phyloP scores from a whole-genome alignment of 2,113 vertebrate genomes.

The Ascaphus truei region DNA sequence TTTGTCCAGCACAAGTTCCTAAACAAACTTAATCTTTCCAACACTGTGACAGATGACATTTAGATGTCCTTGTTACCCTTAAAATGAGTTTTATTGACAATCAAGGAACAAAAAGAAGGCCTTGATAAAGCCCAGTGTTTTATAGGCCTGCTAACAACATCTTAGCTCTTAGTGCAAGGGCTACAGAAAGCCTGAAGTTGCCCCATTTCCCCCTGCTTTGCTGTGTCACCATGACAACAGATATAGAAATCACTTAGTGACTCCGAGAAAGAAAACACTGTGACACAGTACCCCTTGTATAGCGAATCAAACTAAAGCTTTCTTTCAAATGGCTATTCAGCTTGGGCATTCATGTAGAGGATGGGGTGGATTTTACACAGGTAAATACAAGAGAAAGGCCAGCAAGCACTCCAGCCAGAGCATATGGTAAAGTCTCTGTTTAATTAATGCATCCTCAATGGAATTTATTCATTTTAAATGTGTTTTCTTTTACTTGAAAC shows the following conservation, averaged over 20 bases:
- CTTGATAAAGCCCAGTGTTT: slow-evolving; percentile 78
- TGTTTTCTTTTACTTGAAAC: slow-evolving; percentile 82
- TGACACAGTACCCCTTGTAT: slow-evolving; percentile 94
- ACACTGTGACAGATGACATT: slow-evolving; percentile 83
- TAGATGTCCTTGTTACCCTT: slow-evolving; percentile 85
- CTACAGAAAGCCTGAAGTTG: slow-evolving; percentile 88
- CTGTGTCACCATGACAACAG: slow-evolving; percentile 96
- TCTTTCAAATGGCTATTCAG: slow-evolving; percentile 87
- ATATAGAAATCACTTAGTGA: slow-evolving; percentile 99
- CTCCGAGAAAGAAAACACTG: slow-evolving; percentile 88
- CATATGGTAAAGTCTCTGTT: slow-evolving; percentile 73
- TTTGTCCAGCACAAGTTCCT: slow-evolving; percentile 81
- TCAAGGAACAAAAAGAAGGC: slow-evolving; percentile 82
- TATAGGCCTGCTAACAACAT: slow-evolving; percentile 81
- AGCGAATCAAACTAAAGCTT: slow-evolving; percentile 83
- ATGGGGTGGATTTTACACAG: slow-evolving; percentile 84
- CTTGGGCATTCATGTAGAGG: slow-evolving; percentile 84
- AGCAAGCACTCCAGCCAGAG: slow-evolving; percentile 69
- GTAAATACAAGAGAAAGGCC: slow-evolving; percentile 81
- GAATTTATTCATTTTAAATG: slow-evolving; percentile 84
- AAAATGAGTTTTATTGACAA: slow-evolving; percentile 86
- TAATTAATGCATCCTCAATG: slow-evolving; percentile 79
- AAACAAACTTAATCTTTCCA: slow-evolving; percentile 88
- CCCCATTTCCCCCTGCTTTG: slow-evolving; percentile 84
- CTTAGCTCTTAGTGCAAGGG: slow-evolving; percentile 71